phyloP scores from a whole-genome alignment of 2,888 invertebrate genomes.

The Dinocampus coccinellae region DNA sequence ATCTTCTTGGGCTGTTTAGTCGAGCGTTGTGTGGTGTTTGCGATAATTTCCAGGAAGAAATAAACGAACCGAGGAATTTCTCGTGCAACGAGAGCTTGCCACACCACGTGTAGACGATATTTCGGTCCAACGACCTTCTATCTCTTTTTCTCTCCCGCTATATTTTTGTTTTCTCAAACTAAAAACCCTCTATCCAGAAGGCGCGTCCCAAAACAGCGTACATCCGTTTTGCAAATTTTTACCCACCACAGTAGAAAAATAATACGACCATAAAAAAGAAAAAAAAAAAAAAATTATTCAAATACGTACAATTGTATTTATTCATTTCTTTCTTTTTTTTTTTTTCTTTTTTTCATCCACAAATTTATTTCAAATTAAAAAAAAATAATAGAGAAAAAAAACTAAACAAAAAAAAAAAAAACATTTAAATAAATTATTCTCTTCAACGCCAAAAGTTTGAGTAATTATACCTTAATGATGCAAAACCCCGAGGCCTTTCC shows the following conservation, averaged over 20 bases:
- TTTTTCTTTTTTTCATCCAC: too few species aligned
- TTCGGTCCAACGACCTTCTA: constrained; percentile 60
- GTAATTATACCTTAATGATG: constrained; percentile 3
- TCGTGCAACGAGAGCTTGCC: constrained; percentile 40
- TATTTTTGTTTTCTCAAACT: background rate
- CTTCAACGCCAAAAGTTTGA: background rate
- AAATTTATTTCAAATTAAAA: too few species aligned
- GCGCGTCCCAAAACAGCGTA: constrained; percentile 36
- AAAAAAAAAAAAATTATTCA: constrained; percentile 1
- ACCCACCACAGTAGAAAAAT: background rate
- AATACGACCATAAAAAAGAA: background rate
- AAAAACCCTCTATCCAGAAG: constrained; percentile 43
- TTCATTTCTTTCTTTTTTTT: too few species aligned
- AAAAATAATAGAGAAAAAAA: too few species aligned
- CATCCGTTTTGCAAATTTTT: constrained; percentile 21
- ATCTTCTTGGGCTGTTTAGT: constrained; percentile 36
- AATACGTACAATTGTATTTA: background rate
- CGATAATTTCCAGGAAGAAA: constrained; percentile 60
- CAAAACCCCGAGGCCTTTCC: constrained; percentile 23
- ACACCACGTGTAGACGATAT: constrained; percentile 57
- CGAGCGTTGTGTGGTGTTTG: constrained; percentile 24
- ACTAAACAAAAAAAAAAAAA: background rate
- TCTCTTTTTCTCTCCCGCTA: constrained; percentile 13
- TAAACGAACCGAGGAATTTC: constrained; percentile 59
- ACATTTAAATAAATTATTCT: background rate